Evolutionary conservation across 1,140 invertebrate genomes (phyloP).

Genomic region (Pseudobourletiella spinata): DNA sequence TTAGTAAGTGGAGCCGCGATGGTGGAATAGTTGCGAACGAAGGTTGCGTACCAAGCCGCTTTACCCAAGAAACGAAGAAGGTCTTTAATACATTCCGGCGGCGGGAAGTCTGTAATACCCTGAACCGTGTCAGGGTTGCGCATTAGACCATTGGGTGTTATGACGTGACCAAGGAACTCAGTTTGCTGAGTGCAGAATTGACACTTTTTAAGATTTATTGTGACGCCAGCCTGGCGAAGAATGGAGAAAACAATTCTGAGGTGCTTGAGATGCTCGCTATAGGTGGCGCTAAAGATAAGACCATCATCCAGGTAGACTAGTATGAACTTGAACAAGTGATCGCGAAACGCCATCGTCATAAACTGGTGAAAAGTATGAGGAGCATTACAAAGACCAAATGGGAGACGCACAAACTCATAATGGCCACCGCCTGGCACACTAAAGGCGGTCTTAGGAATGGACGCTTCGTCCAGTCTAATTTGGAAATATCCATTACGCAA

Average conservation of each 20-base stretch:
- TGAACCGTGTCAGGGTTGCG: slow-evolving; percentile 38
- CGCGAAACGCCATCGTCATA: slow-evolving; percentile 38
- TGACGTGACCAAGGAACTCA: slow-evolving; percentile 40
- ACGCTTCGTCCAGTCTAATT: slow-evolving; percentile 38
- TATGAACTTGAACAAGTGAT: slow-evolving; percentile 24
- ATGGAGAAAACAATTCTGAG: slow-evolving; percentile 39
- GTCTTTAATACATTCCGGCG: slow-evolving; percentile 4
- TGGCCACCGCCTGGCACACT: slow-evolving; percentile 35
- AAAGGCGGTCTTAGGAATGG: slow-evolving; percentile 41
- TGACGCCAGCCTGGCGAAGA: slow-evolving; percentile 41
- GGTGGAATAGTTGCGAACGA: slow-evolving; percentile 31
- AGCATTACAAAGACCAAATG: slow-evolving; percentile 41
- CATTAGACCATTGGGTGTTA: slow-evolving; percentile 38
- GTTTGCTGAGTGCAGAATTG: slow-evolving; percentile 41
- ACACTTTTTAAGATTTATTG: slow-evolving; percentile 43
- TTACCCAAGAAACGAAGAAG: slow-evolving; percentile 39
- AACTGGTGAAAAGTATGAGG: slow-evolving; percentile 40
- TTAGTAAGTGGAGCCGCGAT: slow-evolving; percentile 27
- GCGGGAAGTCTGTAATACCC: slow-evolving; percentile 36
- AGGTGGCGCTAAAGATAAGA: slow-evolving; percentile 39
- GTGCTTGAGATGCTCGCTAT: slow-evolving; percentile 42
- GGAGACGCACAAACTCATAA: slow-evolving; percentile 39
- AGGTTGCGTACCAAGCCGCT: slow-evolving; percentile 29
- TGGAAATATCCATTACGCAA: slow-evolving; percentile 13
- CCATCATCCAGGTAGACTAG: slow-evolving; percentile 46